Percentiles rank a stretch among this genome's conserved stretches.
Conservation (phyloP, 2,888 invertebrate genomes). For the Athalia rosae region DNA sequence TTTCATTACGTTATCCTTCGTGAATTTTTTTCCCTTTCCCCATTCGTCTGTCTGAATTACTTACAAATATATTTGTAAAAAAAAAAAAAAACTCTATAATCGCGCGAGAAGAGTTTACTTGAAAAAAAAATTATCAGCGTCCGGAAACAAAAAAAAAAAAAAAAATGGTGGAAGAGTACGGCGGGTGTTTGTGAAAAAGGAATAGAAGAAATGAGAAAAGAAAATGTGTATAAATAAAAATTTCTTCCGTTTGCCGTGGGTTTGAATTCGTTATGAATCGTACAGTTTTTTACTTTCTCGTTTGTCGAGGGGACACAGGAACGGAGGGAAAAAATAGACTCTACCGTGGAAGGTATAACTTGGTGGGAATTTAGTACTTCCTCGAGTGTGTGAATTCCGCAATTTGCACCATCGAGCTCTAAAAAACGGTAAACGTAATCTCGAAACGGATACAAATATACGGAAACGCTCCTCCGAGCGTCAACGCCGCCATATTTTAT, state of each 20-base stretch:
- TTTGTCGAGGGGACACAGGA: not conserved
- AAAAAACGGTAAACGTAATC: not conserved
- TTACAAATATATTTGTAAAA: not conserved
- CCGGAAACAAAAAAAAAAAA: no score
- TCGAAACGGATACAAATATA: slow-evolving; percentile 1
- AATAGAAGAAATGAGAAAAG: not conserved
- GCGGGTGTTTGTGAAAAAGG: not conserved
- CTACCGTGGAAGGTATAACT: slow-evolving; percentile 34
- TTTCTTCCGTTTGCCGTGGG: not conserved
- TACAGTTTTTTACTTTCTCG: no score
- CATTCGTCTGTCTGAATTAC: not conserved
- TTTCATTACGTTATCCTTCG: no score
- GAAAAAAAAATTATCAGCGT: no score
- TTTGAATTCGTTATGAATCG: no score
- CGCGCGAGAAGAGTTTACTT: no score
- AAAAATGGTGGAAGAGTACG: no score
- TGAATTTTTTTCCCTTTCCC: not conserved
- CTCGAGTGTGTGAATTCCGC: not conserved
- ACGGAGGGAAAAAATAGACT: slow-evolving; percentile 23
- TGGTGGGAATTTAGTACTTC: slow-evolving; percentile 39
- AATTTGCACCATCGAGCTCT: slow-evolving; percentile 35
- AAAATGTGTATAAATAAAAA: not conserved
- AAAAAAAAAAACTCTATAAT: no score
- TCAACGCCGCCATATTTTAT: not conserved
- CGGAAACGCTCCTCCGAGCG: not conserved